Conservation (phyloP, 1,140 invertebrate species). For the Cheumatopsyche charites region DNA sequence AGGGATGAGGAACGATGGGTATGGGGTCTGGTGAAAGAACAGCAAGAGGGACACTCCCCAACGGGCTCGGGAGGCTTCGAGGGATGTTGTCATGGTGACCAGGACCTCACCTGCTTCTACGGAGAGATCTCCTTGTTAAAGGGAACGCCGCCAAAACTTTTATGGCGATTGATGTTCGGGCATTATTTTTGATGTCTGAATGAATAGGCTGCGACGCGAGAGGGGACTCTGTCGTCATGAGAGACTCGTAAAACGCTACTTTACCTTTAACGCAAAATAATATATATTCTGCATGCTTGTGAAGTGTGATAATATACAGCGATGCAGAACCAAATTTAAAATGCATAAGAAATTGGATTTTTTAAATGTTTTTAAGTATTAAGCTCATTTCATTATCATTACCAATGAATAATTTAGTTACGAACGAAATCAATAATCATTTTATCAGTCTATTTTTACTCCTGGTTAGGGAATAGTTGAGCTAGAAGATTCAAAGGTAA, state of each 20-base stretch:
- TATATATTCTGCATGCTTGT: conserved; percentile 4
- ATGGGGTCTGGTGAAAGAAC: conserved; percentile 53
- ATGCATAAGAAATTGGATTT: too few relatives aligned
- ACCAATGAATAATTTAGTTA: too few relatives aligned
- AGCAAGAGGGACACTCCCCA: conserved; percentile 53
- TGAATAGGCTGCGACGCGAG: conserved; percentile 47
- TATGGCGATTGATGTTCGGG: conserved; percentile 49
- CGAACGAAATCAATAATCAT: too few relatives aligned
- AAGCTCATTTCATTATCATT: too few relatives aligned
- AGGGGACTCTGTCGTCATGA: conserved; percentile 33
- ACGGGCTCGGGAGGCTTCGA: conserved; percentile 53
- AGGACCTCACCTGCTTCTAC: conserved; percentile 44
- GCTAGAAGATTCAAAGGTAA: too few relatives aligned
- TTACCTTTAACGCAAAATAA: conserved; percentile 9
- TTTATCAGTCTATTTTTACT: too few relatives aligned
- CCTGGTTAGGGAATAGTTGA: too few relatives aligned
- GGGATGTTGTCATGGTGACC: conserved; percentile 46
- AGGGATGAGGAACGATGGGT: conserved; percentile 28
- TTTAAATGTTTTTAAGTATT: too few relatives aligned
- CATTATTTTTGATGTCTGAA: conserved; percentile 50
- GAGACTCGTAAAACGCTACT: conserved; percentile 28
- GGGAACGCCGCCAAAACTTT: conserved; percentile 45
- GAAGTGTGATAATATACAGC: not conserved
- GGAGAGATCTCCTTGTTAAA: conserved; percentile 25
- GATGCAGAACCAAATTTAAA: too few relatives aligned